Percentiles rank a stretch among this genome's conserved stretches.
Evolutionary conservation across 2,113 vertebrate species (phyloP).

Genomic region (Cololabis saira): DNA sequence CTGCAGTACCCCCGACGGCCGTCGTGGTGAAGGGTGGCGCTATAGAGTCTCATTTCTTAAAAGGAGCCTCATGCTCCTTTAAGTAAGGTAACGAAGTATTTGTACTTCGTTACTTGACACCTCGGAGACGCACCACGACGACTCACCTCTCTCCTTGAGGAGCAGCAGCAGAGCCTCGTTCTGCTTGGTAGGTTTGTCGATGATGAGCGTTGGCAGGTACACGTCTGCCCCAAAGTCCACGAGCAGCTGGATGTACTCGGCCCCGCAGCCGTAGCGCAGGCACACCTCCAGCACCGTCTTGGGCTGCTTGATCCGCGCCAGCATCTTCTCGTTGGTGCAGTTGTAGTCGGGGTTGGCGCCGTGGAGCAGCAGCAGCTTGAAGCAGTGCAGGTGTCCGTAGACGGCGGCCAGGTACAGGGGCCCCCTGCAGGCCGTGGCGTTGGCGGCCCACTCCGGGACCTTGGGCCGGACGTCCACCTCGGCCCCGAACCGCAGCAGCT

Average conservation of each 20-base stretch:
- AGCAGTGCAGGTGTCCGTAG: constrained; percentile 92
- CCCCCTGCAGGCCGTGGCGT: constrained; percentile 85
- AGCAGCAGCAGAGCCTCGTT: constrained; percentile 85
- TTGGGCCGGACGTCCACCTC: constrained; percentile 87
- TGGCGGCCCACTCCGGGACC: constrained; percentile 86
- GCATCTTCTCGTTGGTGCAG: constrained; percentile 84
- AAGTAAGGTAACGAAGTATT: too few species aligned
- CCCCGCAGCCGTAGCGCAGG: constrained; percentile 85
- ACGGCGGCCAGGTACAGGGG: constrained; percentile 90
- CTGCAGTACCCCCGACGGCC: too few species aligned
- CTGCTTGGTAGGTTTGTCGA: constrained; percentile 72
- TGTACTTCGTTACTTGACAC: too few species aligned
- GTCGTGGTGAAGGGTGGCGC: too few species aligned
- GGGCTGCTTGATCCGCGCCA: constrained; percentile 83
- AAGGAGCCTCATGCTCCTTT: too few species aligned
- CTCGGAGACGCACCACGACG: neutral
- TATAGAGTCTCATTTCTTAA: too few species aligned
- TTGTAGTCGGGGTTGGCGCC: constrained; percentile 94
- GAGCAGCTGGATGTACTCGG: constrained; percentile 88
- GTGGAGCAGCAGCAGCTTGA: constrained; percentile 87
- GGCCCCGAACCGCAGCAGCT: constrained; percentile 86
- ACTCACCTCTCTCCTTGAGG: constrained; percentile 89
- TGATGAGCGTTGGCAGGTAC: constrained; percentile 83
- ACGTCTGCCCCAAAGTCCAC: constrained; percentile 94
- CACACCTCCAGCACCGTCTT: constrained; percentile 91